Evolutionary conservation across 2,888 invertebrate species (phyloP), one percentile per base, ranked within the genome.

Genomic region (Microctonus aethiopoides): DNA sequence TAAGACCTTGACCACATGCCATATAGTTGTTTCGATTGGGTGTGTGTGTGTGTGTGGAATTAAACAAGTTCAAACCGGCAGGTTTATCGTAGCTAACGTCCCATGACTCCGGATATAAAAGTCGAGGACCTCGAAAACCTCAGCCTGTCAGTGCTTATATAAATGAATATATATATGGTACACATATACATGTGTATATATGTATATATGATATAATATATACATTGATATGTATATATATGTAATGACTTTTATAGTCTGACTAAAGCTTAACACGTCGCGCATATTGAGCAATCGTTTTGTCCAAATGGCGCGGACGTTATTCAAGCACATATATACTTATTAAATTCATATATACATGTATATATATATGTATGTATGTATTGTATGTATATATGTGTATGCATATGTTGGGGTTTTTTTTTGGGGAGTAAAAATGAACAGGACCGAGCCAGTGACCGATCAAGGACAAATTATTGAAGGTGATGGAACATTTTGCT

Each of bases 391-490:
- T 29, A 29, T 5, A 7, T 29, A 7, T 29, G 29, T 29, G 29
- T 3, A 29, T 29, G 29, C 7, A 5, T 7, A 29, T 7, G 4
- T 29, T 29, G n/a, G n/a, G n/a, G 29, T 29, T 29, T 29, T 29
- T 29, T 5, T 16, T 46, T 16, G 16, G 46, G 20, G 20, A 46
- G 20, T 7, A 16, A n/a, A n/a, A 46, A 46, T 46, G 16, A 46
- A 46, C 16, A 16, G 5, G 60, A 68, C 24, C 67, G 73, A 75
- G 80, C 79, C 82, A 81, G 77, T 83, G 83, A 82, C 83, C 82
- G 76, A 78, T 77, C 80, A 81, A 83, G 83, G 83, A 78, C 82
- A 80, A 74, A 67, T 68, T 61, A 72, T 63, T 57, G 54, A 67
- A 57, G 54, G 36, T 66, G 46, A 46, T 20, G 34, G 22, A 41